Evolutionary conservation across 2,113 vertebrate species (phyloP), one percentile per base, ranked within the genome.

Genomic region (Ornithorhynchus anatinus): DNA sequence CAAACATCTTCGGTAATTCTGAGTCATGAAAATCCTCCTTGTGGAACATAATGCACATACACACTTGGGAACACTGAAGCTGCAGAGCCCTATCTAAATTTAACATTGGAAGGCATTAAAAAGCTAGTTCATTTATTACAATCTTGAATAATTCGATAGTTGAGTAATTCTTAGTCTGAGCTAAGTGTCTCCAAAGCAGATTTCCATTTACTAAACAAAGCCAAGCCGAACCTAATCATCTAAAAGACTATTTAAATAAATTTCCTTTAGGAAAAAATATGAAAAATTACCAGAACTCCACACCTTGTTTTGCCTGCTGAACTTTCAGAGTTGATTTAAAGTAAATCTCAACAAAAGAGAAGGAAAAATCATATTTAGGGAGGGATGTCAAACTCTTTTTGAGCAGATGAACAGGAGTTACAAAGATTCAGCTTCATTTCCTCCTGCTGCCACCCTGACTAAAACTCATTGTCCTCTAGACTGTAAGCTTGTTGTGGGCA

Each of bases 121-220:
- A 76, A 73, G 62, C 23, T 0, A 78, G 69, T 44, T 68, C 38
- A 8, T 53, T 75, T 61, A 68, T 50, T 53, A 40, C 69, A 75
- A 75, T 59, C 19, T 29, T 67, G 39, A 51, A 23, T 43, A 68
- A 54, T 53, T 75, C 56, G 80, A 13, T 72, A 52, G 47, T 22
- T 36, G 0, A 77, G 20, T 64, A 59, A 63, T 50, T 77, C 67
- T 79, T 72, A 59, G 61, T 58, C 5, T 35, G 29, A 13, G 5
- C 15, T 59, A 62, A 69, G 16, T 53, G 43, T 80, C 79, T 62
- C 37, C 60, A 79, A 71, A 33, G 19, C 27, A 71, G 42, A 67
- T 4, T 56, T 4, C 22, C 36, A 72, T 45, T 39, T 69, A 32
- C 35, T 69, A 47, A 59, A 36, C 60, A 74, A 10, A 73, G 29